Evolutionary conservation across 2,888 invertebrate species (phyloP), one percentile per base, ranked within the genome.

Genomic region (Anoplius nigerrimus): DNA sequence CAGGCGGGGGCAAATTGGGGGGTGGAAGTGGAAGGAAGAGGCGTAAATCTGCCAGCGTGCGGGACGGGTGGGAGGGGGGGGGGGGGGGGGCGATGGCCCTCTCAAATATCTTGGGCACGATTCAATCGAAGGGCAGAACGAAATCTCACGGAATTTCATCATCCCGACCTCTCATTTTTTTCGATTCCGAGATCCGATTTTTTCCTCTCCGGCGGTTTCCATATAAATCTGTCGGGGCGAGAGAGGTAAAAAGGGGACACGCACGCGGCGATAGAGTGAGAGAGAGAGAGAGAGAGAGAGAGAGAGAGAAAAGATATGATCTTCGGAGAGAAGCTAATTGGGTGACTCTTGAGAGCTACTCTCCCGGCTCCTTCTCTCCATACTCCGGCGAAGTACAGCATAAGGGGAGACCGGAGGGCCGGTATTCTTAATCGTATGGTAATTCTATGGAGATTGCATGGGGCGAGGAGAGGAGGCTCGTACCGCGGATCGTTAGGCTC

Each of bases 391-490:
- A 11, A 34, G 34, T 11, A 34, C 34, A 34, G 34, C 8, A 34
- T 24, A 34, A 34, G 34, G 34, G 34, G 34, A n/a, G 34, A 34
- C 34, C 11, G 34, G 51, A 66, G 70, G 76, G 76, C 76, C 75
- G 77, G 76, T 81, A 80, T 74, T 80, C 78, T 84, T 88, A 88
- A 87, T 87, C 85, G 86, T 87, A 88, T 88, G 88, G 82, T 87
- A 88, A 88, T 88, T 80, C 81, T 87, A 88, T 87, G 88, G 86
- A 88, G 84, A 88, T 88, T 87, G 86, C 86, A 84, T 76, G 84
- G 82, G 78, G 80, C 81, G 85, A 81, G 80, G 83, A 83, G 84
- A 78, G 34, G 34, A 80, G n/a, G 82, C 84, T 85, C 85, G 84
- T 85, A 83, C 81, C 84, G 80, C 78, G 80, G 82, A 76, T 86